Base-by-base conservation (phyloP, 1,140 invertebrate genomes). In the Yoshiicerus persimilis region DNA sequence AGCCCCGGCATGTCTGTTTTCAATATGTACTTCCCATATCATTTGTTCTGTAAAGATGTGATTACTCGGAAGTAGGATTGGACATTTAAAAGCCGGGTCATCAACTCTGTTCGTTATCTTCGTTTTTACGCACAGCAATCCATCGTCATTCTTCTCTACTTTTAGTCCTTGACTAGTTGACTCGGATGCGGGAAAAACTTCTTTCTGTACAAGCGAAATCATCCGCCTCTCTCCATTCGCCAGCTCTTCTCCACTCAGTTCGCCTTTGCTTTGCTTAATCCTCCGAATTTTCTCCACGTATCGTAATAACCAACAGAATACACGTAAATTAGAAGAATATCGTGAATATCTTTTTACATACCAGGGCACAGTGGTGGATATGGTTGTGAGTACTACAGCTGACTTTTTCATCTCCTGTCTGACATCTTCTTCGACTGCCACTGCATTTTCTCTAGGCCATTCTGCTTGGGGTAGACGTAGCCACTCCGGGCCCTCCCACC, bases 31-130 rank as follows among this genome's bases (percentile, higher is more conserved):
- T 23, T 92, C 89, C 4, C 86, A 77, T 6, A 91, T 70, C 86
- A 91, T 25, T 20, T 87, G 89, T 84, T 90, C 39, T 56, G 90
- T 89, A 30, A 88, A 62, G 5, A 39, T 75, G 84, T 92, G 84
- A 83, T 86, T 89, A 30, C 32, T 86, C 41, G 91, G 87, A 66
- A 92, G 91, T 10, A 91, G 80, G 20, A 91, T 88, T 5, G 91
- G 91, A 34, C 11, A 32, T 20, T 39, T 34, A 34, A 84, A 84
- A 32, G 13, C 80, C 34, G 13, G 11, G 11, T 11, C 8, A 34
- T 86, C 84, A 23, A 27, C 6, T 6, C 84, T n/a, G 16, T 86
- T 16, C 8, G 16, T 6, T 9, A 86, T 9, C 39, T 86, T 86
- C 16, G 84, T 56, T 27, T 41, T 62, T n/a, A 86, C 84, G 9